phyloP scores from a whole-genome alignment of 2,113 vertebrate species.

The Zosterops borbonicus region DNA sequence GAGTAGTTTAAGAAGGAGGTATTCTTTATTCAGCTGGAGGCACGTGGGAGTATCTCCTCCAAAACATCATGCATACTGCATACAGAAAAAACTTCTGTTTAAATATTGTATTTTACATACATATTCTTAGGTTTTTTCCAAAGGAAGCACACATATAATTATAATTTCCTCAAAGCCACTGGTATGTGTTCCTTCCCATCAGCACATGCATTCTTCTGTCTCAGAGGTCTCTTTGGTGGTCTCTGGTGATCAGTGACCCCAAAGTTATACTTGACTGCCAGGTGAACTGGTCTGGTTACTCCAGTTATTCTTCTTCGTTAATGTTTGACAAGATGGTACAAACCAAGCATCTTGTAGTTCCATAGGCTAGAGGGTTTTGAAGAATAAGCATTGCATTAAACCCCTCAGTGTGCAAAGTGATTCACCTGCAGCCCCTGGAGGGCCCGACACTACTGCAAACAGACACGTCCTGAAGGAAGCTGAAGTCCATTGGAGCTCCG shows the following conservation, averaged over 20 bases:
- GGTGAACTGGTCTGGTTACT: background rate
- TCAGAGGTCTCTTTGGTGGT: background rate
- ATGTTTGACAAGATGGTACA: background rate
- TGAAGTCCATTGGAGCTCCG: background rate
- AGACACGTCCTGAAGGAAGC: background rate
- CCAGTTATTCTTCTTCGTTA: background rate
- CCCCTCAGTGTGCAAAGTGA: background rate
- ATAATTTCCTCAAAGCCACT: background rate
- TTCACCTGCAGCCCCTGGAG: background rate
- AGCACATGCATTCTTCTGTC: rapidly evolving
- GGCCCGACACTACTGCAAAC: rapidly evolving
- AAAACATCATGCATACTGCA: rapidly evolving
- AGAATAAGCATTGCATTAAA: background rate
- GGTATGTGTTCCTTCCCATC: background rate
- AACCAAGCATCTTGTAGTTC: background rate
- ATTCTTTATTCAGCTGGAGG: background rate
- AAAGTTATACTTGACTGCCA: background rate
- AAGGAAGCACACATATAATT: background rate
- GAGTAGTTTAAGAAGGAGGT: background rate
- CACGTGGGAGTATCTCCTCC: rapidly evolving
- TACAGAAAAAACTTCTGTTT: background rate
- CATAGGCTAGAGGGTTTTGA: background rate
- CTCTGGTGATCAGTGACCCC: rapidly evolving
- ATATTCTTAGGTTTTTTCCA: background rate
- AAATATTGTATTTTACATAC: background rate